Base-by-base conservation (phyloP, 2,888 invertebrate genomes). In the Portevinia maculata region DNA sequence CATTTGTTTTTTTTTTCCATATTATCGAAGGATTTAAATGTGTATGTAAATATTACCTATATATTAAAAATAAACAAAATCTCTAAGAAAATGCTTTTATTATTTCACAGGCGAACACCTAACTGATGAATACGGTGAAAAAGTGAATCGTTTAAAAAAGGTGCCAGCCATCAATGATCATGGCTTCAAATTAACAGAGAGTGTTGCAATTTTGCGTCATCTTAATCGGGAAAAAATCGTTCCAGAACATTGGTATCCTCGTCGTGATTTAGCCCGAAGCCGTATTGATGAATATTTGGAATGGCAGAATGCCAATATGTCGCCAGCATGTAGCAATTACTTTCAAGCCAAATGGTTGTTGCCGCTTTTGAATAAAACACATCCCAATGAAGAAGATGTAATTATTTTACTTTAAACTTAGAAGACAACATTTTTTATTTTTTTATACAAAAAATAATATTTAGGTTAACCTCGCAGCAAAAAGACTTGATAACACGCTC, bases 251-350 rank as follows among this genome's bases (percentile, higher is more conserved):
- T 94, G 94, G 94, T 95, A 95, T 89, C 95, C 95, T 0, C 91
- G 91, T 52, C 93, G 94, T 65, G 91, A 92, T 17, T 90, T 92
- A 84, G 87, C 90, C 19, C 93, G 93, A 86, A 94, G 94, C 0
- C 91, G 91, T 85, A 93, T 95, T 34, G 95, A 95, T 86, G 94
- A 95, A 89, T 94, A 93, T 87, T 90, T 95, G 79, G 93, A 94
- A 88, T 96, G 95, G 95, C 95, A 95, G 85, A 95, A 95, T 86
- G 88, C 92, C 11, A 94, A 94, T 86, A 92, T 93, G 53, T 90
- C 94, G 65, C 85, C 92, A 3, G 90, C 92, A 81, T 93, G 93
- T 84, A 91, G 93, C 0, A 90, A 92, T 86, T 93, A 93, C 86
- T 95, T 95, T 86, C 91, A 91, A 86, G 87, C 91, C 21, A 92